Conservation (phyloP, 2,113 vertebrate species). For the Onychostoma macrolepis region DNA sequence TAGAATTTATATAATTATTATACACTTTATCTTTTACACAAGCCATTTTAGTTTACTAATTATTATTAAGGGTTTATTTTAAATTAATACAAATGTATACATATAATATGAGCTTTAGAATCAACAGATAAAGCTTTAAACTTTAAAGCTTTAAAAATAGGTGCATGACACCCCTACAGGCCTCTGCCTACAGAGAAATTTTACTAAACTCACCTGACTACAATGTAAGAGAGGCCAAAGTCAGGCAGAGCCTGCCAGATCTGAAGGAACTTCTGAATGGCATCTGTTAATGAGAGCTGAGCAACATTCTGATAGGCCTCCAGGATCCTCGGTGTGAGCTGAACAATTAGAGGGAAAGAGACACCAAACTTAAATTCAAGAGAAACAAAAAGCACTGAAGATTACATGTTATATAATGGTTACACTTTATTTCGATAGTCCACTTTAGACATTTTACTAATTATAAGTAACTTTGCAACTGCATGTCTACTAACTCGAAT, state of each 20-base stretch:
- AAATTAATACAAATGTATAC: too few species aligned
- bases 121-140: too few species aligned
- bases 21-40: too few species aligned
- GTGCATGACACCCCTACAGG: neutral
- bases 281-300: slow-evolving; percentile 74
- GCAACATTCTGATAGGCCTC: slow-evolving; percentile 82
- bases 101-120: neutral
- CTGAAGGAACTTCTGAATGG: slow-evolving; percentile 79
- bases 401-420: too few species aligned
- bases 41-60: too few species aligned
- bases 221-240: slow-evolving; percentile 72
- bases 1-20: too few species aligned
- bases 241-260: slow-evolving; percentile 74
- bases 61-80: too few species aligned
- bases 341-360: slow-evolving; percentile 12
- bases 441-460: too few species aligned
- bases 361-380: neutral
- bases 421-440: too few species aligned
- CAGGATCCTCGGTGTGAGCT: slow-evolving; percentile 80
- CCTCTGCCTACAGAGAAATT: neutral
- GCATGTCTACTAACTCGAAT: too few species aligned
- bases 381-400: neutral
- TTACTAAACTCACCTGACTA: slow-evolving; percentile 71
- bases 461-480: too few species aligned
- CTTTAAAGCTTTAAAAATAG: neutral